Evolutionary conservation across 2,888 invertebrate genomes (phyloP), one percentile per base, ranked within the genome.

Genomic region (Thelaira solivaga): DNA sequence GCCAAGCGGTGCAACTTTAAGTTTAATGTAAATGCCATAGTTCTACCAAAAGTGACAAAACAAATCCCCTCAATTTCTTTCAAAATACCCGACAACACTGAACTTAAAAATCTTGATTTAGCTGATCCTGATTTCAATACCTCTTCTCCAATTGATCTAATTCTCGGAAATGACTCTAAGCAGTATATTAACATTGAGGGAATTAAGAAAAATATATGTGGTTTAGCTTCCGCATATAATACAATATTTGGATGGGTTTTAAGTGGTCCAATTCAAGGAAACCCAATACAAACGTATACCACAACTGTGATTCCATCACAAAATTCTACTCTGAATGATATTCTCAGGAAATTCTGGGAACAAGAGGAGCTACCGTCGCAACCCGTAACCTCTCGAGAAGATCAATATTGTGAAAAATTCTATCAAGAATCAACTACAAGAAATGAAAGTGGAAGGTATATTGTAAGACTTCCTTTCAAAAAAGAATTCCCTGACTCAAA

Each of bases 381-480:
- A 5, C 18, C 16, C 16, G 1, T 2, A 2, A n/a, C 7, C 0
- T 29, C 26, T 0, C 24, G 34, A 11, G 72, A 64, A 4, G 62
- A 72, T 13, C n/a, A 55, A n/a, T 16, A 29, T 39, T 64, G 64
- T 18, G 72, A 72, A 41, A 13, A 36, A 1, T 45, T 64, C 16
- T 72, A 72, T 29, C 13, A 4, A 10, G 4, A 51, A 26, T 62
- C 72, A 1, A 62, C 72, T 7, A 29, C 39, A 4, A 29, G 71
- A 18, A 11, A 39, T 1, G 13, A 16, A 31, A 53, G 24, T 7
- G 72, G 72, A n/a, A 36, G 62, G 18, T 72, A 62, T 29, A 22
- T 53, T 4, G 53, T 72, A 10, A 72, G 29, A 36, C 53, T 72
- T 13, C 53, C 53, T 7, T 53, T 62, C 8, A 72, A 62, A 62